Base-by-base conservation (phyloP, 2,797 vertebrate genomes). In the Lindbergichthys nudifrons region DNA sequence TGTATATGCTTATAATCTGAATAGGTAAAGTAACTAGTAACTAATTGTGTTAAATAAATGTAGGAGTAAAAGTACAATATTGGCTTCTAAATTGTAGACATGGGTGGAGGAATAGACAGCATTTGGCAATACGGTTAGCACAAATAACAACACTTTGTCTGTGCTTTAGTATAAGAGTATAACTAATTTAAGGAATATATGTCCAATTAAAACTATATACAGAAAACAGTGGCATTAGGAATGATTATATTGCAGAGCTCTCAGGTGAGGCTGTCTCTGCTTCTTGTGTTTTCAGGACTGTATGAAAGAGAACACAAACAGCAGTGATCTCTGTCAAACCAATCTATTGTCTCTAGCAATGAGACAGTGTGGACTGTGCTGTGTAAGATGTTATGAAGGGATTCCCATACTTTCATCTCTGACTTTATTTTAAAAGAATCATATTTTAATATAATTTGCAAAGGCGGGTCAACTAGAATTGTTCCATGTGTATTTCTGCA, bases 391-490 rank as follows among this genome's bases (percentile, higher is more conserved):
- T 7, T 36, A 36, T 36, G 32, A 36, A 36, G 32, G 7, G 6
- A 36, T 36, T 36, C 32, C 32, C 8, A 36, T 36, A 36, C 32
- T 36, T 36, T 9, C 9, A 36, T 36, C 26, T 62, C 43, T 45
- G 58, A 26, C 42, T 45, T 61, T 46, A 18, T 59, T 15, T 50
- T 18, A 52, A 18, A 41, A 0, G 36, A 41, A 41, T 1, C 19
- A 13, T 13, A 30, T 30, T 14, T 67, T 21, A 3, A 56, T 15
- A 8, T 3, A 15, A 15, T 69, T 23, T 60, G 36, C 48, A 59
- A 69, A 15, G 36, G 59, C 10, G 8, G 52, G 48, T 70, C 39
- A 32, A 45, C 12, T 30, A n/a, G 41, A 69, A 50, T 47, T 50
- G 30, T 30, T 43, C 46, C 26, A 54, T 14, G 21, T 9, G 23